Base-by-base conservation (phyloP, 2,113 vertebrate species). In the Lasiurus borealis region DNA sequence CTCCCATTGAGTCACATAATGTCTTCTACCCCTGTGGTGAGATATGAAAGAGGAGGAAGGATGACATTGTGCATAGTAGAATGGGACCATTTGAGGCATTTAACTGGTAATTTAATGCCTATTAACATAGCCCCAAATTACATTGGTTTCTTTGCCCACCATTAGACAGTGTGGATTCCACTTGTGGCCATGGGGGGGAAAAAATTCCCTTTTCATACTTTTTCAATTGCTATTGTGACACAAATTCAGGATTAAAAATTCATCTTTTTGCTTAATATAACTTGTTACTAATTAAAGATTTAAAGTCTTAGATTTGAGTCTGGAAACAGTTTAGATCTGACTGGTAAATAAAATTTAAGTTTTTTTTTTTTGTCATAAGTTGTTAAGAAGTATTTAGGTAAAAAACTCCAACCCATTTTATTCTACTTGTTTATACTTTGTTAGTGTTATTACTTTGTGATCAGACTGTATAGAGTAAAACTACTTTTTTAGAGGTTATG, bases 271-370 rank as follows among this genome's bases (percentile, higher is more conserved):
- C 4, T 59, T 66, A 93, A 85, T 69, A 54, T 68, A 69, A 14
- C 23, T 59, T 87, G 31, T 68, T 85, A 72, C 46, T 80, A 93
- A 85, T 85, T 27, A 72, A 91, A 89, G 29, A 88, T 62, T 81
- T 93, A 40, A 96, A 64, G 34, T 52, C 16, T 48, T 88, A 12
- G 10, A 77, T 82, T 85, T 76, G 31, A 66, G 23, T 91, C 36
- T 66, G 68, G 23, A 50, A 88, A 85, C n/a, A 82, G 64, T 89
- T 81, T 95, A 57, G 10, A 77, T 71, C 14, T 87, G 40, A 57
- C n/a, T 69, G 82, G 57, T 81, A 88, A 93, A n/a, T 50, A 64
- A 68, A 78, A 40, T 87, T 84, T 77, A 90, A 78, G 73, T 11
- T 19, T 19, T 54, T 19, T 19, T 25, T 40, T 75, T 72, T 94